These are phyloP conservation scores for Scomber japonicus DNA, from an alignment of 2,113 vertebrate species.

Conservation along the genomic window DNA sequence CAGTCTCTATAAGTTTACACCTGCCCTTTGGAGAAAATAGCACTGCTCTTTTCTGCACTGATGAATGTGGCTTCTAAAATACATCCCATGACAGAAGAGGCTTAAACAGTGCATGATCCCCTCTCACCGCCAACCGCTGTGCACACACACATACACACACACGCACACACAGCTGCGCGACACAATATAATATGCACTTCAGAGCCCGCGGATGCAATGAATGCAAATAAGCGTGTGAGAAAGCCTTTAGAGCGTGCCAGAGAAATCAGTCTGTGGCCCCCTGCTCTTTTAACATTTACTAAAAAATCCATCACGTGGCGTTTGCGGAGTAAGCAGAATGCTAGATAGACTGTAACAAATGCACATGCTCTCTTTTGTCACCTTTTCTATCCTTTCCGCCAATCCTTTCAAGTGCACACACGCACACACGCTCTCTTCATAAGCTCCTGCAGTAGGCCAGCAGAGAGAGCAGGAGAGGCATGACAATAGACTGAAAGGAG, in stretches of 20 bases:
- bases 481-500: conserved; percentile 54
- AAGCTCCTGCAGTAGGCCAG: conserved; percentile 50
- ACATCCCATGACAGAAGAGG: conserved; percentile 58
- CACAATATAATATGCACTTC: conserved; percentile 76
- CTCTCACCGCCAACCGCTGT: conserved; percentile 20
- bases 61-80: conserved; percentile 67
- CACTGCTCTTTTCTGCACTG: conserved; percentile 60
- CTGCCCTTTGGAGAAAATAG: conserved; percentile 63
- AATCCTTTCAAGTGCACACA: conserved; percentile 40
- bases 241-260: conserved; percentile 46
- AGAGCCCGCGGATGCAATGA: conserved; percentile 65
- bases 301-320: conserved; percentile 68
- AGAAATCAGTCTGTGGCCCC: conserved; percentile 58
- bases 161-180: not conserved
- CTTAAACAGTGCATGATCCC: conserved; percentile 59
- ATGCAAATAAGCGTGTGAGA: conserved; percentile 68
- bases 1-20: conserved; percentile 50
- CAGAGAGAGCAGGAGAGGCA: conserved; percentile 37
- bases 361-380: conserved; percentile 66
- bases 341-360: conserved; percentile 69
- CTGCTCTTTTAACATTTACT: conserved; percentile 76
- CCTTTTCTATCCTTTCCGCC: conserved; percentile 53
- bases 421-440: conserved; percentile 20
- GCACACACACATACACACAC: not conserved
- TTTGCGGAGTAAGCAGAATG: conserved; percentile 72